These are phyloP conservation scores for Spilogale gracilis DNA, from an alignment of 2,113 vertebrate species.

Conservation along the genomic window DNA sequence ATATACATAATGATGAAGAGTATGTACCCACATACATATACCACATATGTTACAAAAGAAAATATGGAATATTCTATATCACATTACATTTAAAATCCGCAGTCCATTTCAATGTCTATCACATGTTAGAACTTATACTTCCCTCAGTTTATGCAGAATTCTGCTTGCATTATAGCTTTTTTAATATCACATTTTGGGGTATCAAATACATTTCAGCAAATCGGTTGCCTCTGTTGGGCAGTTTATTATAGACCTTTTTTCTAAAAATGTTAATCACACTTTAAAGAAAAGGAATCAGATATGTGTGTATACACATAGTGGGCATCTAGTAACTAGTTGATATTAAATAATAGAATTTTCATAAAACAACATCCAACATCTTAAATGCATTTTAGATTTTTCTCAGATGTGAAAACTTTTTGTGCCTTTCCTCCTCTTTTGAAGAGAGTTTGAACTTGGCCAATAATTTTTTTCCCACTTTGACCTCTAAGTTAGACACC, in stretches of 20 bases:
- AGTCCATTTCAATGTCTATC: background rate
- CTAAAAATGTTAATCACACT: background rate
- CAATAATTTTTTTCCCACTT: background rate
- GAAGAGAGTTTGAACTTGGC: background rate
- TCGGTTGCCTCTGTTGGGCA: background rate
- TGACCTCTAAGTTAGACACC: background rate
- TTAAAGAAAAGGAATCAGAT: background rate
- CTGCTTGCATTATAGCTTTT: background rate
- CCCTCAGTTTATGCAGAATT: background rate
- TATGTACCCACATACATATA: background rate
- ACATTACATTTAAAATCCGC: background rate
- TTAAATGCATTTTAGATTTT: background rate
- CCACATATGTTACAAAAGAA: background rate
- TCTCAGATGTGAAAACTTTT: background rate
- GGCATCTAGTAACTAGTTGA: background rate
- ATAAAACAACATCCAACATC: background rate
- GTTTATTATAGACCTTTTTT: background rate
- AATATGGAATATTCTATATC: background rate
- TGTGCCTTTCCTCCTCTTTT: background rate
- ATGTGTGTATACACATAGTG: background rate
- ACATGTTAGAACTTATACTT: background rate
- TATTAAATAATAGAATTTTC: background rate
- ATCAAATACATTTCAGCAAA: conserved; percentile 31
- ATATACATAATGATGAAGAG: background rate
- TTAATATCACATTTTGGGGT: background rate